Evolutionary conservation across 2,797 vertebrate species (phyloP).

Genomic region (Trachurus trachurus): DNA sequence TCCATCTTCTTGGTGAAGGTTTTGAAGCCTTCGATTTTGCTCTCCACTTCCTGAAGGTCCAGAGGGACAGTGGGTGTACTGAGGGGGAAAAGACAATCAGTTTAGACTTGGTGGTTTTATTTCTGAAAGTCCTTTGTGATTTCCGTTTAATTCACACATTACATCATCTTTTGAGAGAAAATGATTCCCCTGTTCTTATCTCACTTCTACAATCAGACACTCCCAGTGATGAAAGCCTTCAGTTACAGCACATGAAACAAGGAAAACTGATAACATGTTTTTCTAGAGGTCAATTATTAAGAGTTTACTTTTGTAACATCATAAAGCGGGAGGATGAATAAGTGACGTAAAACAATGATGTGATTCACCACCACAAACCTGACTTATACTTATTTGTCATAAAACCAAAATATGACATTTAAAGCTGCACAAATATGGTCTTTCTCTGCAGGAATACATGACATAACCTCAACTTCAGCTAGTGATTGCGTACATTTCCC

Average conservation of each 20-base stretch:
- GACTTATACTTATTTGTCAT: background rate
- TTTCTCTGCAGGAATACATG: background rate
- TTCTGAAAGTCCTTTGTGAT: constrained; percentile 9
- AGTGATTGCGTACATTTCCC: background rate
- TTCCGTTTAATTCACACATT: background rate
- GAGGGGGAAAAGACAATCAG: constrained; percentile 69
- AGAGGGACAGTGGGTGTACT: constrained; percentile 87
- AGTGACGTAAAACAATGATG: background rate
- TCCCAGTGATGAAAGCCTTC: constrained; percentile 26
- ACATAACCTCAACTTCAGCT: background rate
- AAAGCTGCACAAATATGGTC: background rate
- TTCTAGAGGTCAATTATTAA: constrained; percentile 30
- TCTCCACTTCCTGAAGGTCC: constrained; percentile 95
- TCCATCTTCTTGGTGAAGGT: constrained; percentile 96
- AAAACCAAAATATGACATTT: background rate
- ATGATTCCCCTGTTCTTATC: constrained; percentile 34
- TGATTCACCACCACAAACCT: background rate
- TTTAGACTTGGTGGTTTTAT: constrained; percentile 14
- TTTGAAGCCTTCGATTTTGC: constrained; percentile 94
- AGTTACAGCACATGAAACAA: constrained; percentile 18
- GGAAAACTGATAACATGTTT: constrained; percentile 23
- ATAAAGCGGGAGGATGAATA: background rate
- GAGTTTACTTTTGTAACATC: background rate
- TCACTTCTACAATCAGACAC: constrained; percentile 24
- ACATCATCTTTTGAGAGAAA: constrained; percentile 13